Evolutionary conservation across 64 coral and sea anemone genomes (phyloP), one percentile per base, ranked within the genome.

Genomic region (Dendrophyllia cribrosa): DNA sequence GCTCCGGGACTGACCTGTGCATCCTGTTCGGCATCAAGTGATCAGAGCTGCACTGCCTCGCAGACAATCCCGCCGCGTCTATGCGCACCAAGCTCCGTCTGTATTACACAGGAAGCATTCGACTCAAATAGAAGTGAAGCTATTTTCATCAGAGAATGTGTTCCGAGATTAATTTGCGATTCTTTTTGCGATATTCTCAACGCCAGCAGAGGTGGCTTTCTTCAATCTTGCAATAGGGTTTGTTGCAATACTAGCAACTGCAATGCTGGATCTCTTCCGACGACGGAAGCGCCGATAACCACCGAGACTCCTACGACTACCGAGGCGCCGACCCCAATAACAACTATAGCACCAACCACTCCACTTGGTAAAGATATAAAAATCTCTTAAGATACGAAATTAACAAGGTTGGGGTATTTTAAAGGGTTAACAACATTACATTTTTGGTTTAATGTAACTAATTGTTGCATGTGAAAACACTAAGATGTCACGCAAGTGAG

Each of bases 221-320:
- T 77, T 4, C 9, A 6, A 5, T 77, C 51, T 25, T 77, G 75
- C 53, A 4, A 1, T 3, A 6, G 19, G 48, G 75, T 19, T 19
- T 77, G 75, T 56, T 77, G 75, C 75, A 7, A 11, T 77, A 56
- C 49, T 12, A 49, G 19, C 9, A 7, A 11, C 53, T 77, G 75
- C 75, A 77, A 77, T 56, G 75, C 75, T 25, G 75, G 19, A 56
- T 26, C 43, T 72, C 1, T n/a, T 26, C 70, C 70, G 34, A 72
- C 70, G 5, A 34, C 70, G 0, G 13, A 69, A 8, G 20, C 17
- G 24, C 66, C 66, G n/a, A 72, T 4, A 11, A 72, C 23, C 10
- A n/a, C 65, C 7, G 65, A 7, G 65, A 23, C n/a, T n/a, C n/a
- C n/a, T n/a, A n/a, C 70, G 34, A 72, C 70, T 0, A 34, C 70